Conservation (phyloP, 1,140 invertebrate species). For the Megalonaias nervosa region DNA sequence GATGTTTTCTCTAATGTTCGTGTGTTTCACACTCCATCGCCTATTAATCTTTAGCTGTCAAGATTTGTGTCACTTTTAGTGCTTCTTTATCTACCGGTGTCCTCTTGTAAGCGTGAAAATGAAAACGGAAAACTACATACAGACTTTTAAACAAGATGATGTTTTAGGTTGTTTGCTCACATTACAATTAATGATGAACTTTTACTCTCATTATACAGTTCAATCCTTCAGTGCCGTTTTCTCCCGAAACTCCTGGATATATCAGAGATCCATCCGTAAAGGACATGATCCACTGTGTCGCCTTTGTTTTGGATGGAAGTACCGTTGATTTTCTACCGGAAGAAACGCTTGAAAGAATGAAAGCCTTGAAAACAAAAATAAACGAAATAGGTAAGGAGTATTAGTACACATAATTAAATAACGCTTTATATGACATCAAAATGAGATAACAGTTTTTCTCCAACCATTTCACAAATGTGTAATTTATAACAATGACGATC, state of each 20-base stretch:
- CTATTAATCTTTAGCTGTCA: too few relatives aligned
- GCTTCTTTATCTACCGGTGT: too few relatives aligned
- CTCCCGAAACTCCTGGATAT: slow-evolving; percentile 29
- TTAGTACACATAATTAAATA: background rate
- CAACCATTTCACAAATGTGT: too few relatives aligned
- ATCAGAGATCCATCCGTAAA: slow-evolving; percentile 18
- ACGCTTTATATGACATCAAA: too few relatives aligned
- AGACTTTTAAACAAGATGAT: too few relatives aligned
- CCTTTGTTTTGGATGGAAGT: slow-evolving; percentile 30
- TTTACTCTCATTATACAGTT: slow-evolving; percentile 6
- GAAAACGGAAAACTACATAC: too few relatives aligned
- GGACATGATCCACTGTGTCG: slow-evolving; percentile 35
- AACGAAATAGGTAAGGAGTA: slow-evolving; percentile 2
- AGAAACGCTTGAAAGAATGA: slow-evolving; percentile 28
- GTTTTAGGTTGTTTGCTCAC: background rate
- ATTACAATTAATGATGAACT: background rate
- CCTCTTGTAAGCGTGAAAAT: too few relatives aligned
- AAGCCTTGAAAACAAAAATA: slow-evolving; percentile 17
- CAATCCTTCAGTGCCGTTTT: slow-evolving; percentile 12
- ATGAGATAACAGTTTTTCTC: too few relatives aligned
- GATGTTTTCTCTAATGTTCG: too few relatives aligned
- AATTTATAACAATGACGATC: too few relatives aligned
- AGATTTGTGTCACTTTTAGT: too few relatives aligned
- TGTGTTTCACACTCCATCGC: too few relatives aligned
- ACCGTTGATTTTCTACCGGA: slow-evolving; percentile 25